Evolutionary conservation across 1,140 invertebrate genomes (phyloP), one percentile per base, ranked within the genome.

Genomic region (Bombus sibiricus): DNA sequence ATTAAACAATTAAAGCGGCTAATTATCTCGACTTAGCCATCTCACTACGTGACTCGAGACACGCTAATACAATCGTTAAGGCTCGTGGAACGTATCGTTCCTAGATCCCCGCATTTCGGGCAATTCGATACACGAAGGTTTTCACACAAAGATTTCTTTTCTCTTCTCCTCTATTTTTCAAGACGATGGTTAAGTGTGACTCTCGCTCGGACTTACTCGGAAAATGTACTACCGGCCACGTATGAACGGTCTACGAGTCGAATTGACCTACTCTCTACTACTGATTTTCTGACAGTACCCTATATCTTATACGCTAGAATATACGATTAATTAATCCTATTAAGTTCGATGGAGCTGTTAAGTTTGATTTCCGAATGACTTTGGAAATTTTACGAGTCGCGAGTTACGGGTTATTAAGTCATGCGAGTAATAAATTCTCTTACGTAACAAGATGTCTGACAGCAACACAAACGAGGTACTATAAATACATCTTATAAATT

Each of bases 1-100:
- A 94, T 94, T 94, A 93, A 93, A 94, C 94, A 94, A 94, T 94
- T 94, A 92, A 93, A 93, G 86, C 91, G 86, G 84, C 90, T 92
- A 93, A 94, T 94, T 94, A 94, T 93, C 91, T 87, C 84, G 91
- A 80, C 59, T 59, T 81, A 71, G 32, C 74, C 73, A 78, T 79
- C 69, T 81, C 43, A 71, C 43, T 53, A 71, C 83, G 87, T 74
- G 83, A 69, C 53, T 32, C 73, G 64, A 81, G 64, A 81, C 78
- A 37, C 41, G 69, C 62, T 71, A 66, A 37, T 47, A 10, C 62
- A 47, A 79, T 79, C 83, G 25, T 84, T 72, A 72, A 72, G 64
- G 53, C 53, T 84, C 22, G 75, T 8, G 77, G 37, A 37, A 87
- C 74, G 34, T 43, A 28, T n/a, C 47, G 25, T 12, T 34, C 34